Percentiles rank a stretch among this genome's conserved stretches.
Evolutionary conservation across 1,140 invertebrate genomes (phyloP).

Genomic region (Amphibalanus amphitrite): DNA sequence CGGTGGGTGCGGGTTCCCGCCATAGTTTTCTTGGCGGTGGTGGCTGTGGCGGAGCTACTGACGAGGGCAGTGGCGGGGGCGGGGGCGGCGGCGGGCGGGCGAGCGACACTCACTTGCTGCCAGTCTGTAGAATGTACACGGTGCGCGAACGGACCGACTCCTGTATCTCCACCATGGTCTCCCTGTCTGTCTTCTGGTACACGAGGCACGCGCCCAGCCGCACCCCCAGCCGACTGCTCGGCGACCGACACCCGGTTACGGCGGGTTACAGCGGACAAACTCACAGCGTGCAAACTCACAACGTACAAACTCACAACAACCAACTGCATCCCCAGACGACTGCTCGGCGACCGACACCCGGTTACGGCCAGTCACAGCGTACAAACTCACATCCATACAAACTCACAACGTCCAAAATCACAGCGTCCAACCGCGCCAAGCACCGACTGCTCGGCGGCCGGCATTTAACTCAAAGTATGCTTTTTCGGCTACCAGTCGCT

Average conservation of each 20-base stretch:
- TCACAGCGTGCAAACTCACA: no score
- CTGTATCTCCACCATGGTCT: slow-evolving; percentile 87
- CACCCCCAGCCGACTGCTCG: slow-evolving; percentile 59
- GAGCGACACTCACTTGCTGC: slow-evolving; percentile 59
- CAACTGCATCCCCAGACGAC: not conserved
- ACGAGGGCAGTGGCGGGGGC: no score
- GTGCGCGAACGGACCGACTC: slow-evolving; percentile 91
- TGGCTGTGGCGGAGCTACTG: no score
- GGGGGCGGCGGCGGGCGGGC: no score
- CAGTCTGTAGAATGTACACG: slow-evolving; percentile 92
- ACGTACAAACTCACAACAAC: no score
- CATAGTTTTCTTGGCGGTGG: no score
- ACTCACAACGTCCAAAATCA: no score
- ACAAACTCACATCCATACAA: not conserved
- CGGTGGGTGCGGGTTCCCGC: no score
- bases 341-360: not conserved
- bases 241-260: not conserved
- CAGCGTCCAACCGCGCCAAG: not conserved
- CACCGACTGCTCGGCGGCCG: no score
- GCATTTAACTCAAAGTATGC: no score
- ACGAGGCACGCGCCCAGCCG: slow-evolving; percentile 76
- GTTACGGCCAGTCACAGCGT: not conserved
- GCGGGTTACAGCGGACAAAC: no score
- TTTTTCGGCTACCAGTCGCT: no score
- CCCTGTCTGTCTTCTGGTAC: slow-evolving; percentile 84